These are phyloP conservation scores for Aurelia sp. DNA, from an alignment of 30 jellyfish, hydroid and myxozoan species.

Conservation along the genomic window DNA sequence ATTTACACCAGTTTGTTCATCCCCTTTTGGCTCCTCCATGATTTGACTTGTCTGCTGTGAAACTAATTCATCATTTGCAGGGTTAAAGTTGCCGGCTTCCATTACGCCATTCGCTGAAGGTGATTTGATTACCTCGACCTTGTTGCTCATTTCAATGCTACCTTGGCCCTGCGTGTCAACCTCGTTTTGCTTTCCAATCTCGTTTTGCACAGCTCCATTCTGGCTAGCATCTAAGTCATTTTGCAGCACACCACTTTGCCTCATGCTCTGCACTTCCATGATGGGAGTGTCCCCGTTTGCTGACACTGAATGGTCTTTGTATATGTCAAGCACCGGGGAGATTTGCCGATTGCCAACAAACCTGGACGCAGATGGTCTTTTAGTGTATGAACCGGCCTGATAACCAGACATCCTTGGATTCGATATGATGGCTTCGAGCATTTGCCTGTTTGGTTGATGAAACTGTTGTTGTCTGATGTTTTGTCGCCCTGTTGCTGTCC, in stretches of 20 bases:
- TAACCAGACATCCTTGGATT: constrained; percentile 45
- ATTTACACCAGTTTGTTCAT: constrained; percentile 51
- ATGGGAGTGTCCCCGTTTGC: constrained; percentile 58
- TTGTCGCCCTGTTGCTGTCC: constrained; percentile 17
- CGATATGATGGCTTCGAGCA: constrained; percentile 32
- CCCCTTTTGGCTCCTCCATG: constrained; percentile 56
- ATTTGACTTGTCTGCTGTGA: constrained; percentile 38
- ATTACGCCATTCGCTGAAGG: constrained; percentile 22
- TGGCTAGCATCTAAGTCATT: not conserved
- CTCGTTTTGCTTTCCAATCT: not conserved
- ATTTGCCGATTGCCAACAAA: constrained; percentile 58
- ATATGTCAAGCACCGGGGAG: constrained; percentile 61
- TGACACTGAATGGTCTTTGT: constrained; percentile 61
- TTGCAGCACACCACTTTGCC: constrained; percentile 31
- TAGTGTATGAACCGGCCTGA: constrained; percentile 8
- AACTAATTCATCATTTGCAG: constrained; percentile 15
- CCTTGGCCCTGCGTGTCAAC: constrained; percentile 78
- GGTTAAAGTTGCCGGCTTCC: constrained; percentile 42
- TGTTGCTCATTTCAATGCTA: constrained; percentile 56
- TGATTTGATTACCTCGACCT: constrained; percentile 45
- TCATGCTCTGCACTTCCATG: constrained; percentile 59
- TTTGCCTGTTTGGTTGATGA: constrained; percentile 19
- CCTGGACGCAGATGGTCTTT: constrained; percentile 3
- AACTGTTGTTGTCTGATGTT: too few species aligned
- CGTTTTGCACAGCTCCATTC: not conserved